phyloP scores from a whole-genome alignment of 2,797 vertebrate genomes.

The Rhodeus uyekii region DNA sequence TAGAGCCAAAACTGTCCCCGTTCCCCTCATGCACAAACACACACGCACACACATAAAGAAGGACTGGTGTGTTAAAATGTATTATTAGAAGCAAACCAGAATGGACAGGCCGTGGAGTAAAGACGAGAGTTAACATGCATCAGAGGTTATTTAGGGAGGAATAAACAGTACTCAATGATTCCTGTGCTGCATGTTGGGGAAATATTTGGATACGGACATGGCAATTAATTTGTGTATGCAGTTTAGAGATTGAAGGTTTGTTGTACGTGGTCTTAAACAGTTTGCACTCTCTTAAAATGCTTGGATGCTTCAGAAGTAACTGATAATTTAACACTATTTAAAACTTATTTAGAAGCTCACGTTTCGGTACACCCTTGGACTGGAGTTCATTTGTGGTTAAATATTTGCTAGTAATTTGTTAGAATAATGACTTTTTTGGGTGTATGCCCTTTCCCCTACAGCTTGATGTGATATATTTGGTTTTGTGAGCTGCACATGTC shows the following conservation, averaged over 20 bases:
- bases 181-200: not conserved
- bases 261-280: not conserved
- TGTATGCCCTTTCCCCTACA: slow-evolving; percentile 20
- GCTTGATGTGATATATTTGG: not conserved
- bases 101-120: slow-evolving; percentile 41
- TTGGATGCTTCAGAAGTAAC: slow-evolving; percentile 4
- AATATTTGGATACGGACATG: slow-evolving; percentile 13
- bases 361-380: slow-evolving; percentile 6
- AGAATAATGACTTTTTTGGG: slow-evolving; percentile 33
- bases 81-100: slow-evolving; percentile 44
- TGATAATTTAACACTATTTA: slow-evolving; percentile 1
- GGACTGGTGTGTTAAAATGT: slow-evolving; percentile 40
- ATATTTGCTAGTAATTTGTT: slow-evolving; percentile 42
- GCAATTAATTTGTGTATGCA: slow-evolving; percentile 19
- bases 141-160: slow-evolving; percentile 34
- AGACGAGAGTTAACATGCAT: slow-evolving; percentile 26
- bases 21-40: slow-evolving; percentile 24
- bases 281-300: not conserved
- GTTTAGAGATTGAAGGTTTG: not conserved
- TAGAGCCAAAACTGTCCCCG: slow-evolving; percentile 52
- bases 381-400: slow-evolving; percentile 35
- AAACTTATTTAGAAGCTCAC: slow-evolving; percentile 13
- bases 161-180: slow-evolving; percentile 15
- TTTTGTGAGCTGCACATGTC: not conserved
- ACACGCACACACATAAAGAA: slow-evolving; percentile 42